Conservation (phyloP, 2,113 vertebrate species). For the Hucho hucho region DNA sequence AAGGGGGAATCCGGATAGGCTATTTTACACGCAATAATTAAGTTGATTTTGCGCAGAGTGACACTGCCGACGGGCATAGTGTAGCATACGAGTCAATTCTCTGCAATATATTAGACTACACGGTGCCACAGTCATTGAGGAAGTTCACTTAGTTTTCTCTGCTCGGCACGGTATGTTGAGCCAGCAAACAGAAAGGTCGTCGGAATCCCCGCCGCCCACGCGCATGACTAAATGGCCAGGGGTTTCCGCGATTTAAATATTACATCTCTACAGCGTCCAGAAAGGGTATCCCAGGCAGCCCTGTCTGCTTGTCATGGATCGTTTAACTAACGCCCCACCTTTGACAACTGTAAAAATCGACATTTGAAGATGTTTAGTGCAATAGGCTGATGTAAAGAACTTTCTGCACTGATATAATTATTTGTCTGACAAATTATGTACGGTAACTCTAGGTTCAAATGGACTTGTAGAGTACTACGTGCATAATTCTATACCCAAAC, state of each 20-base stretch:
- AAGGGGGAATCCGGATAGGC: background rate
- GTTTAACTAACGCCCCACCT: no score
- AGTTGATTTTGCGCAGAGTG: no score
- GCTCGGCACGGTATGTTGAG: conserved; percentile 7
- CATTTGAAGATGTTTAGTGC: no score
- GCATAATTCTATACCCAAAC: no score
- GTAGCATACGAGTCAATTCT: background rate
- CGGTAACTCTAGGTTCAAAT: no score
- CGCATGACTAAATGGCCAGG: conserved; percentile 75
- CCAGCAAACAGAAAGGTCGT: conserved; percentile 31
- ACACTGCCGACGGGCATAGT: no score
- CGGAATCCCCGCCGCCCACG: conserved; percentile 77
- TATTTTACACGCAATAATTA: background rate
- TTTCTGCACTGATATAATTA: conserved; percentile 9
- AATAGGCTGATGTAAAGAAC: background rate
- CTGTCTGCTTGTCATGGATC: no score
- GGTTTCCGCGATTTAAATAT: conserved; percentile 74
- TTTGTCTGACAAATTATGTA: no score
- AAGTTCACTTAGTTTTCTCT: conserved; percentile 34
- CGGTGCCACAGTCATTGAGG: conserved; percentile 34
- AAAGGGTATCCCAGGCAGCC: conserved; percentile 37
- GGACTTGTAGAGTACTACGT: no score
- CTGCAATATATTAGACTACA: background rate
- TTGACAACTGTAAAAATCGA: no score
- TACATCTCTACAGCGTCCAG: conserved; percentile 1